Conservation (phyloP, 2,888 invertebrate species). For the Trypoxylon attenuatum region DNA sequence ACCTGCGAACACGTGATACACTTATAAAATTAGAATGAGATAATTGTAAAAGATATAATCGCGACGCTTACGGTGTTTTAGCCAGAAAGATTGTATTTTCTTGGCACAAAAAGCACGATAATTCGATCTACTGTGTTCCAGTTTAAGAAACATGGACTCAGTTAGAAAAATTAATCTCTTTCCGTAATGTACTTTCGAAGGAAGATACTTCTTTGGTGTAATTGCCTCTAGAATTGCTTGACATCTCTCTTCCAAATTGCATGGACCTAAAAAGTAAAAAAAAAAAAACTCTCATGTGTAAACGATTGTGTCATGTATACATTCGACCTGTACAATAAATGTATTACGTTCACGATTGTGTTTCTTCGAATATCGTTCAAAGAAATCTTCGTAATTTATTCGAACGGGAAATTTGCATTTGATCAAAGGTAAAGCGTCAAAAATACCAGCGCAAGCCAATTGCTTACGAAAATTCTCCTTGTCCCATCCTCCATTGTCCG, state of each 20-base stretch:
- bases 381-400: slow-evolving; percentile 53
- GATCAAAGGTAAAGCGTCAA: slow-evolving; percentile 56
- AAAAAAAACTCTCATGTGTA: too few species aligned
- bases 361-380: slow-evolving; percentile 48
- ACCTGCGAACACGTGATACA: not conserved
- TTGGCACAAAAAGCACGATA: slow-evolving; percentile 44
- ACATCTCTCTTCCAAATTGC: slow-evolving; percentile 11
- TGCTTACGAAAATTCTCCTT: slow-evolving; percentile 55
- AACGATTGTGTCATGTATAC: too few species aligned
- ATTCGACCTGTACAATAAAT: slow-evolving; percentile 28
- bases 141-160: slow-evolving; percentile 47
- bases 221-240: slow-evolving; percentile 26
- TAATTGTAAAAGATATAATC: not conserved
- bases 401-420: slow-evolving; percentile 59
- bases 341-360: too few species aligned
- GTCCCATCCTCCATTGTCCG: slow-evolving; percentile 39
- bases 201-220: not conserved
- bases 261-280: too few species aligned
- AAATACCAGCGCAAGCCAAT: slow-evolving; percentile 53
- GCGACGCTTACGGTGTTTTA: slow-evolving; percentile 45
- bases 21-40: not conserved
- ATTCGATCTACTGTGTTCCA: slow-evolving; percentile 53
- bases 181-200: slow-evolving; percentile 50
- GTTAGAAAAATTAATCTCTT: slow-evolving; percentile 55
- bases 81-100: slow-evolving; percentile 60